Base-by-base conservation (phyloP, 1,140 invertebrate genomes). In the Dolichoris vasculosae region DNA sequence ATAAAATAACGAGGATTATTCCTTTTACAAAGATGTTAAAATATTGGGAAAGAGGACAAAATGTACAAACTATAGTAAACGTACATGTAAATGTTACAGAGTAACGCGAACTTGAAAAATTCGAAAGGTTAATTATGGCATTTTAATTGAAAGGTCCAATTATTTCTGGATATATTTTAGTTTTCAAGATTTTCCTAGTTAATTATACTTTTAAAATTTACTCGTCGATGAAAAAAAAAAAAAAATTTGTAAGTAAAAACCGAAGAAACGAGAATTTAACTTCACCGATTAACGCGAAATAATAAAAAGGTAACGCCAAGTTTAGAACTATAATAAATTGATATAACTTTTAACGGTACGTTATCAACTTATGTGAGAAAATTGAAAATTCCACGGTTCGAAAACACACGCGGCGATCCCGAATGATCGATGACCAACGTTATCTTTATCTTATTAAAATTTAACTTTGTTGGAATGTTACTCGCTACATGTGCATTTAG, bases 321-420 rank as follows among this genome's bases (percentile, higher is more conserved):
- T 20, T 82, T 82, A 59, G 69, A 81, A 85, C 23, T 48, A 46
- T 69, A 59, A 64, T 82, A 77, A 55, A 51, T 63, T 55, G 2
- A 76, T 40, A 26, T 51, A 46, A 83, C 17, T 81, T 76, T 76
- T 76, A 80, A 51, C 51, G 48, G 64, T 87, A 80, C 84, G 75
- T 88, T 87, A 88, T 85, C 87, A 81, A n/a, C 76, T 76, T 87
- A 77, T 87, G 82, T 51, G 86, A 76, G 78, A 79, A 86, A 77
- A 84, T 86, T 85, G 76, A 80, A 80, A 77, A 83, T 63, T 80
- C 69, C 71, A 82, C 87, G 84, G 71, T 88, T 82, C 75, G 63
- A 87, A 81, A 78, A 86, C 71, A 76, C 38, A 79, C 76, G 76
- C 67, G 82, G 80, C 59, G 78, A 75, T 81, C 63, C 63, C 59